These are phyloP conservation scores for Parauchenoglanis ngamensis DNA, from an alignment of 2,797 vertebrate genomes.

Conservation along the genomic window DNA sequence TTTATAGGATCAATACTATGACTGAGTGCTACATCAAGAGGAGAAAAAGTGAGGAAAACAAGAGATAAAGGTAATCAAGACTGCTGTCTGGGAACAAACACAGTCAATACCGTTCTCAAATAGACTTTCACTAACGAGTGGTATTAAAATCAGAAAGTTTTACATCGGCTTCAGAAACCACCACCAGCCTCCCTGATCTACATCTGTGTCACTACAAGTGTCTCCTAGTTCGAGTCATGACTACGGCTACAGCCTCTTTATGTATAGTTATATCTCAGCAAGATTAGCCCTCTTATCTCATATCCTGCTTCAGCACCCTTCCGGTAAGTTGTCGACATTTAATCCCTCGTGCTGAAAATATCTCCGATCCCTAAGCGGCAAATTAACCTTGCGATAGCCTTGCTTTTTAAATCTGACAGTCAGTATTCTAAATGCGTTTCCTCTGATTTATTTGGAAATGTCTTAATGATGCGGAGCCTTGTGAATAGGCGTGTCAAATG, in stretches of 20 bases:
- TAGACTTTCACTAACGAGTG: background rate
- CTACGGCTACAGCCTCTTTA: background rate
- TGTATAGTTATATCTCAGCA: background rate
- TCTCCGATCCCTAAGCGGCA: background rate
- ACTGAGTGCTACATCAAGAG: conserved; percentile 13
- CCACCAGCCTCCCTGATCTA: background rate
- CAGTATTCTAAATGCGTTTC: background rate
- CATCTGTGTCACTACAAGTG: too few relatives aligned
- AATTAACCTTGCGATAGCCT: background rate
- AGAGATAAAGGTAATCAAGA: conserved; percentile 14
- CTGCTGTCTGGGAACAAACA: conserved; percentile 23
- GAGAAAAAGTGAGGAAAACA: conserved; percentile 26
- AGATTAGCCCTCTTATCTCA: conserved; percentile 14
- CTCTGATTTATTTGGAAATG: conserved; percentile 29
- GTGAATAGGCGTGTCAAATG: conserved; percentile 19
- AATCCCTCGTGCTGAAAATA: conserved; percentile 6
- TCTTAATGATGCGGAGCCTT: conserved; percentile 37
- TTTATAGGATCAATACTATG: conserved; percentile 33
- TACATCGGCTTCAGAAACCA: background rate
- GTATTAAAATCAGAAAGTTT: background rate
- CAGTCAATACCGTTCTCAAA: conserved; percentile 14
- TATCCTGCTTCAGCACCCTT: conserved; percentile 10
- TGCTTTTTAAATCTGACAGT: background rate
- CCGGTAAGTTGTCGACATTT: background rate
- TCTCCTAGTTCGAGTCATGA: background rate